Percentiles rank a stretch among this genome's conserved stretches.
Conservation (phyloP, 2,113 vertebrate species). For the Thermophis baileyi region DNA sequence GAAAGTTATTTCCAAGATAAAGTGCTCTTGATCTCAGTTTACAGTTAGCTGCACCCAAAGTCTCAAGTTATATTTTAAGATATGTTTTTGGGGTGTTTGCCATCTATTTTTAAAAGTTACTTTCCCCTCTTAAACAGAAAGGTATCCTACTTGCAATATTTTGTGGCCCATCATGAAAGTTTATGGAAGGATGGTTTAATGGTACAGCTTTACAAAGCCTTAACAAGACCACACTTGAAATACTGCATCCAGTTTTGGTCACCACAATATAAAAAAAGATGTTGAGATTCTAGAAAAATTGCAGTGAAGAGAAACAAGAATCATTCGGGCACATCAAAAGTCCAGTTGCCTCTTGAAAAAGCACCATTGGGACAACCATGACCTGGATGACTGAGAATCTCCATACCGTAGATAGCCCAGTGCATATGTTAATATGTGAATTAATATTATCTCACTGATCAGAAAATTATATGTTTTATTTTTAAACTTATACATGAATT, state of each 20-base stretch:
- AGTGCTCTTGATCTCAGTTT: background rate
- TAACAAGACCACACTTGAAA: too few species aligned
- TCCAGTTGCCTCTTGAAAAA: too few species aligned
- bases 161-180: background rate
- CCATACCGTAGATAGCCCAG: too few species aligned
- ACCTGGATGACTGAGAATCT: too few species aligned
- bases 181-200: background rate
- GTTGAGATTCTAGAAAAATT: too few species aligned
- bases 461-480: background rate
- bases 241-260: too few species aligned
- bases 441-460: background rate
- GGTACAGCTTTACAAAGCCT: too few species aligned
- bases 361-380: too few species aligned
- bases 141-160: background rate
- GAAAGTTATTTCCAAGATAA: background rate
- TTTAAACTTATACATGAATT: too few species aligned
- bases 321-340: too few species aligned
- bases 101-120: background rate
- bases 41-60: background rate
- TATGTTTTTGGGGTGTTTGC: background rate
- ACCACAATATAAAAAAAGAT: too few species aligned
- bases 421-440: background rate
- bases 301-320: too few species aligned
- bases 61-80: background rate
- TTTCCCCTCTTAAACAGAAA: background rate